Conservation (phyloP, 2,113 vertebrate genomes). For the Rutilus rutilus region DNA sequence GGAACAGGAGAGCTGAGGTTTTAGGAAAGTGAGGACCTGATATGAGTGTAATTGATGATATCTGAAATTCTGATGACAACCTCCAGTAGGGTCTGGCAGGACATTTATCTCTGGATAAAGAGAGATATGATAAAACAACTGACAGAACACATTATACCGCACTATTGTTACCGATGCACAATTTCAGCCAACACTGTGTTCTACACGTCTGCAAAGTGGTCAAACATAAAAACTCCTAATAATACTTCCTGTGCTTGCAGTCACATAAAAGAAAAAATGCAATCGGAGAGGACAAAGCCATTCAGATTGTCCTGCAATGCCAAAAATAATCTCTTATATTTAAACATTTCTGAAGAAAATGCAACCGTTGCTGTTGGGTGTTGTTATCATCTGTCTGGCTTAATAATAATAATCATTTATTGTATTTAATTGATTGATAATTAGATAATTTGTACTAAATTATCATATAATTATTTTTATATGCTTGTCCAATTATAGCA, state of each 20-base stretch:
- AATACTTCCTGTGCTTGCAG: not conserved
- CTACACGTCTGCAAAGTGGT: not conserved
- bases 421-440: too few relatives aligned
- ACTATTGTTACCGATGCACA: conserved; percentile 1
- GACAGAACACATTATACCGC: conserved; percentile 28
- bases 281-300: not conserved
- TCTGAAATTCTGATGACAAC: conserved; percentile 51
- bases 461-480: too few relatives aligned
- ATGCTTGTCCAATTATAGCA: too few relatives aligned
- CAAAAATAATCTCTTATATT: not conserved
- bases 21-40: conserved; percentile 40
- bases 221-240: conserved; percentile 1
- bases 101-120: conserved; percentile 51
- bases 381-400: too few relatives aligned
- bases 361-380: too few relatives aligned
- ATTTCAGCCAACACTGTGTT: not conserved
- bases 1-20: conserved; percentile 24
- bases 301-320: not conserved
- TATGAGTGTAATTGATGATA: conserved; percentile 49
- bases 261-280: not conserved
- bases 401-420: too few relatives aligned
- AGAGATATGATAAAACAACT: conserved; percentile 35
- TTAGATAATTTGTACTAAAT: too few relatives aligned
- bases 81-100: conserved; percentile 49
- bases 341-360: too few relatives aligned